Base-by-base conservation (phyloP, 2,797 vertebrate species). In the Acrossocheilus fasciatus region DNA sequence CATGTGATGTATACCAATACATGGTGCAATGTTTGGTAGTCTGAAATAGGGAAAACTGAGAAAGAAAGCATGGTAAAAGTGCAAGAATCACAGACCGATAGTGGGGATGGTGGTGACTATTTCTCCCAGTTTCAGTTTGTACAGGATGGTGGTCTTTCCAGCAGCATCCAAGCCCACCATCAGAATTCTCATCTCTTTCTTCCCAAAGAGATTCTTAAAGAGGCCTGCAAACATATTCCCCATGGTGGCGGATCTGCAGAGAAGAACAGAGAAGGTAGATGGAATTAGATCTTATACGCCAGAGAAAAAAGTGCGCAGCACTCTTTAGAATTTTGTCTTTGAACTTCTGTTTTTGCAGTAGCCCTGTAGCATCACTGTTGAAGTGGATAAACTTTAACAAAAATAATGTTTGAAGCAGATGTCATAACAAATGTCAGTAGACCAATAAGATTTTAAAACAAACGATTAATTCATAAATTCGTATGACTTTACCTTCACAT, bases 111-210 rank as follows among this genome's bases (percentile, higher is more conserved):
- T 96, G 79, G 96, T 97, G 84, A 97, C 96, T 14, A 96, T 95
- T 93, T 97, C 96, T 88, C 96, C 96, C 87, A 96, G 92, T 92
- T 97, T 97, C 78, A 97, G 91, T 86, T 97, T 97, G 92, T 97
- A 97, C 34, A 97, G 90, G 90, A 97, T 96, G 87, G 96, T 97
- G 69, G 96, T 97, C 88, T 97, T 97, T 73, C 96, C 96, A 39
- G 96, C 96, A 50, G 96, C 96, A 85, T 97, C 97, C 86, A 97
- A 92, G 68, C 97, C 96, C 11, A 97, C 95, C 96, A 96, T 96
- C 86, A 97, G 94, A 89, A 97, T 97, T 76, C 96, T 93, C 96
- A 97, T 97, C 91, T 97, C 96, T 88, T 96, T 97, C 90, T 96
- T 96, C 15, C 95, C 94, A 87, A 97, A 96, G 1, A 96, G 86